Evolutionary conservation across 2,797 vertebrate species (phyloP).

Genomic region (Dermochelys coriacea): DNA sequence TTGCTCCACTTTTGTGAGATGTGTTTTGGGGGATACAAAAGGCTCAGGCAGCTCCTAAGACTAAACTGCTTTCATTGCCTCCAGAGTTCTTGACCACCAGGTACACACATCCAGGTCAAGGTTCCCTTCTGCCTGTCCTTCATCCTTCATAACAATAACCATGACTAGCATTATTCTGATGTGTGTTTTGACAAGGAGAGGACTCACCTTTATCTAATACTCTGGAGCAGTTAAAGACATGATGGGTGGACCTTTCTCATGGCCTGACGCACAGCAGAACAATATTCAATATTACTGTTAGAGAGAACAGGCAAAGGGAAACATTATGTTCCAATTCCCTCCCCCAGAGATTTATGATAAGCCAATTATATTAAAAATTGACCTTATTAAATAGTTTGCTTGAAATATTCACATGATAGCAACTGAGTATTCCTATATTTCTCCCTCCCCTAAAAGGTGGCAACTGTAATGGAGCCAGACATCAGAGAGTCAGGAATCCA

Average conservation of each 20-base stretch:
- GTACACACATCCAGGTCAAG: background rate
- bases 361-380: background rate
- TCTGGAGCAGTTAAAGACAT: background rate
- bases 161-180: background rate
- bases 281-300: background rate
- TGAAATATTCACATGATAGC: background rate
- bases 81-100: background rate
- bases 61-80: background rate
- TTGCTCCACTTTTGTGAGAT: background rate
- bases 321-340: background rate
- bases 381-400: background rate
- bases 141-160: background rate
- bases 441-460: background rate
- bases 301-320: background rate
- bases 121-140: background rate
- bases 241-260: background rate
- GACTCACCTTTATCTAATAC: background rate
- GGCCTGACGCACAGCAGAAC: background rate
- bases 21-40: background rate
- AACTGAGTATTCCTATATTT: background rate
- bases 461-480: background rate
- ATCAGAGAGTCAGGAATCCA: background rate
- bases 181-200: background rate
- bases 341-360: background rate
- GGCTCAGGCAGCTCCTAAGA: background rate